Evolutionary conservation across 2,888 invertebrate genomes (phyloP).

Genomic region (Pristionchus exspectatus): DNA sequence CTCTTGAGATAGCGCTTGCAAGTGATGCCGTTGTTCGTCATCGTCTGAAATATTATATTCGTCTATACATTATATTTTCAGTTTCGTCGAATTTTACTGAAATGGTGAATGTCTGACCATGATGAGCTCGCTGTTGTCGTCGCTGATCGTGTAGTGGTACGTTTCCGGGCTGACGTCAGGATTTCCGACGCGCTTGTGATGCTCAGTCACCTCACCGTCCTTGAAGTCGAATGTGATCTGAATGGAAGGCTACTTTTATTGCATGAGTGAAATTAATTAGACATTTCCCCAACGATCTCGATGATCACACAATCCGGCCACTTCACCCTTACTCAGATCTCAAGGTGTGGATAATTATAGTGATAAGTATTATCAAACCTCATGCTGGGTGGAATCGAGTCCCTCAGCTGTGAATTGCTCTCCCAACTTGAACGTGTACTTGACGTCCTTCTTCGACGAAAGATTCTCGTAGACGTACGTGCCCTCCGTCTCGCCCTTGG

Average conservation of each 20-base stretch:
- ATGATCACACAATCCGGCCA: neutral
- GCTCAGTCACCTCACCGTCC: constrained; percentile 71
- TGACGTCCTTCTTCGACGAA: constrained; percentile 72
- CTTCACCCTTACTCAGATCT: too few relatives aligned
- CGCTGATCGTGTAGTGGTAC: constrained; percentile 74
- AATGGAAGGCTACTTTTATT: too few relatives aligned
- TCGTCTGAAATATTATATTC: constrained; percentile 68
- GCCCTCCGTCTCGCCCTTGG: constrained; percentile 58
- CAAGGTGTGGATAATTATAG: too few relatives aligned
- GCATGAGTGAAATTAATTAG: too few relatives aligned
- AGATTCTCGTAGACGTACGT: constrained; percentile 72
- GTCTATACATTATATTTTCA: too few relatives aligned
- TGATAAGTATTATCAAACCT: too few relatives aligned
- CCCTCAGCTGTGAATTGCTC: constrained; percentile 76
- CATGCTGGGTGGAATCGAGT: constrained; percentile 75
- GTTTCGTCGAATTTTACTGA: neutral
- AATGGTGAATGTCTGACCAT: too few relatives aligned
- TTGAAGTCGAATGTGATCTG: constrained; percentile 75
- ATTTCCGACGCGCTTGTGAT: constrained; percentile 74
- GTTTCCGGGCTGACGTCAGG: constrained; percentile 73
- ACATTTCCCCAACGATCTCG: too few relatives aligned
- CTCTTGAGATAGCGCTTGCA: constrained; percentile 76
- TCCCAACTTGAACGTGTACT: constrained; percentile 71
- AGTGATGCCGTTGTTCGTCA: constrained; percentile 73
- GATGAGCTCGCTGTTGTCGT: constrained; percentile 69